Conservation (phyloP, 1,140 invertebrate genomes). For the Pinna nobilis region DNA sequence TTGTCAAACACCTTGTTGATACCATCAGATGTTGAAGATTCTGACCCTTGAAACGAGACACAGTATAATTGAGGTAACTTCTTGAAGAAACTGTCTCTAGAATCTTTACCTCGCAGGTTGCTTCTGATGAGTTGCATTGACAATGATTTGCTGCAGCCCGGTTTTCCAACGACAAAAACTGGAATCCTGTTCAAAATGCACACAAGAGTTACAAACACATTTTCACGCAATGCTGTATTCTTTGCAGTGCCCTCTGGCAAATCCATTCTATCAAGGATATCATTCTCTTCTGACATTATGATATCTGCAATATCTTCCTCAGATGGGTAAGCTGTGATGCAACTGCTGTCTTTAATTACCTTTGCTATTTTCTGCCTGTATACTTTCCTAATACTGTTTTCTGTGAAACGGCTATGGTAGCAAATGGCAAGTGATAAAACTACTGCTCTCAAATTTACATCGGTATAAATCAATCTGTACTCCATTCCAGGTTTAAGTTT, state of each 20-base stretch:
- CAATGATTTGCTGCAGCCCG: slow-evolving; percentile 56
- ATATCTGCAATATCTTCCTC: slow-evolving; percentile 18
- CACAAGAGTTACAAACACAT: slow-evolving; percentile 54
- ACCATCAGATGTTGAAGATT: slow-evolving; percentile 54
- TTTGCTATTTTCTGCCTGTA: slow-evolving; percentile 38
- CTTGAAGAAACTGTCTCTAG: slow-evolving; percentile 39
- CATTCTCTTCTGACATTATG: slow-evolving; percentile 41
- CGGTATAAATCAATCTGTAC: background rate
- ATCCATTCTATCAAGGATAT: slow-evolving; percentile 47
- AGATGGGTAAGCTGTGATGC: background rate
- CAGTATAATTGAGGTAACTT: slow-evolving; percentile 42
- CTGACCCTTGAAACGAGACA: slow-evolving; percentile 53
- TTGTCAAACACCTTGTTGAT: slow-evolving; percentile 55
- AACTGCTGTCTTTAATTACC: background rate
- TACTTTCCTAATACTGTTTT: slow-evolving; percentile 15
- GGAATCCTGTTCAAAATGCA: slow-evolving; percentile 53
- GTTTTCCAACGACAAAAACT: slow-evolving; percentile 56
- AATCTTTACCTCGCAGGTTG: slow-evolving; percentile 52
- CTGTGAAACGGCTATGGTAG: slow-evolving; percentile 46
- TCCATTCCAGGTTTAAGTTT: background rate
- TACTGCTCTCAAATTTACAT: slow-evolving; percentile 28
- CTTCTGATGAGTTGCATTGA: slow-evolving; percentile 52
- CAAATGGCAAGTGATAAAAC: slow-evolving; percentile 44
- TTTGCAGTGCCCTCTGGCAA: slow-evolving; percentile 46
- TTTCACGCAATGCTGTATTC: slow-evolving; percentile 52